Percentiles rank a stretch among this genome's conserved stretches.
These are phyloP conservation scores for Lynx canadensis DNA, from an alignment of 2,113 vertebrate genomes.

Conservation along the genomic window DNA sequence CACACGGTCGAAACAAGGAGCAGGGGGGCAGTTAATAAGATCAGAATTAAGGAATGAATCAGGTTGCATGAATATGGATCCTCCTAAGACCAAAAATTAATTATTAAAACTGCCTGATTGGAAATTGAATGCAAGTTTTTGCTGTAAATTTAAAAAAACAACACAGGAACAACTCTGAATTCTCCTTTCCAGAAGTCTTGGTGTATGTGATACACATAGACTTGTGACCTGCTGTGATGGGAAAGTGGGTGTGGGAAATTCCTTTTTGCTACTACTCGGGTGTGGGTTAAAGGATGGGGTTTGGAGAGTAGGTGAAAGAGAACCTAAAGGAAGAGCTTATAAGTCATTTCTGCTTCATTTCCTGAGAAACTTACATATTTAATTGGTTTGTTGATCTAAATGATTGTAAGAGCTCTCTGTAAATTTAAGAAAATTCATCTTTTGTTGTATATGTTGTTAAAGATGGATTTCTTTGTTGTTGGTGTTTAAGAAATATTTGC, in stretches of 20 bases:
- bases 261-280: neutral
- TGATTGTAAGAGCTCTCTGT: neutral
- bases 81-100: constrained; percentile 7
- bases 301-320: neutral
- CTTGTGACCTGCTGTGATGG: neutral
- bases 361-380: neutral
- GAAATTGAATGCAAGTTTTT: neutral
- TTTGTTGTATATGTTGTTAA: neutral
- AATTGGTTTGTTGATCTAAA: neutral
- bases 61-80: neutral
- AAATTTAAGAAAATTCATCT: neutral
- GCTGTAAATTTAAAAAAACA: neutral
- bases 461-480: neutral
- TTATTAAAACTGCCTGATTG: neutral
- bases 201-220: neutral
- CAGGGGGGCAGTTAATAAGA: neutral
- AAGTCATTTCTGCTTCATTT: neutral
- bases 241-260: neutral
- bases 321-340: neutral
- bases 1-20: neutral
- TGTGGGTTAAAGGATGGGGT: neutral
- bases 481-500: neutral
- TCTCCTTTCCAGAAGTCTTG: constrained; percentile 6
- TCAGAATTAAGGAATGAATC: neutral
- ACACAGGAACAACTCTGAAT: neutral